Percentiles rank a stretch among this genome's conserved stretches.
phyloP scores from a whole-genome alignment of 1,140 invertebrate species.

The Bradysia coprophila region DNA sequence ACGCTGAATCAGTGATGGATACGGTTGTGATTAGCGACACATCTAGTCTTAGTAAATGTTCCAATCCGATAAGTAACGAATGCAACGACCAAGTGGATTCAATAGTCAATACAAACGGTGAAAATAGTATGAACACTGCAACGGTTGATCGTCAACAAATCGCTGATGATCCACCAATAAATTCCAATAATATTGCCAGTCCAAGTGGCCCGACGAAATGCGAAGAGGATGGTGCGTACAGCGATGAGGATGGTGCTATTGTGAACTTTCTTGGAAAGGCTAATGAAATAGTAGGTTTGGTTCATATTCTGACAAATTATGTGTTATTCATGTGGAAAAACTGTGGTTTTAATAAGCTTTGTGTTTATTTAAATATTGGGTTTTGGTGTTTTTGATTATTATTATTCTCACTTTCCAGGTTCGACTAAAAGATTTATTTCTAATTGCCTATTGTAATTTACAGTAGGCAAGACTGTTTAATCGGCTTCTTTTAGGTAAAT shows the following conservation, averaged over 20 bases:
- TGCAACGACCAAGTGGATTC: background rate
- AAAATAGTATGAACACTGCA: background rate
- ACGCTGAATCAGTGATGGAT: background rate
- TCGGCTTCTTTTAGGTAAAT: no score
- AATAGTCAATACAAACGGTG: background rate
- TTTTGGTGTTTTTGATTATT: no score
- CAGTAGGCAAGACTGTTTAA: no score
- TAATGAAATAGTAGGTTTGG: conserved; percentile 16
- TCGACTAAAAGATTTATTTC: no score
- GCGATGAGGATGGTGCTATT: conserved; percentile 11
- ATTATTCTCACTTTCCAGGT: no score
- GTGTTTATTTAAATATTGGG: no score
- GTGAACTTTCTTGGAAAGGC: conserved; percentile 18
- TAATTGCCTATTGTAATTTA: no score
- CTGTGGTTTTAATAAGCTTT: no score
- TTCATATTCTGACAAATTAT: background rate
- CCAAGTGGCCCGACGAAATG: no score
- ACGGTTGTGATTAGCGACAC: background rate
- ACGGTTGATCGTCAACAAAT: no score
- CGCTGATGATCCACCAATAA: background rate
- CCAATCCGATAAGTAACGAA: background rate
- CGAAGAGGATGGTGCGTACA: no score
- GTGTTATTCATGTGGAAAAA: no score
- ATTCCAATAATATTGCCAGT: background rate
- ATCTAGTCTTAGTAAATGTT: background rate